Base-by-base conservation (phyloP, 1,140 invertebrate species). In the Caenorhabditis tropicalis region DNA sequence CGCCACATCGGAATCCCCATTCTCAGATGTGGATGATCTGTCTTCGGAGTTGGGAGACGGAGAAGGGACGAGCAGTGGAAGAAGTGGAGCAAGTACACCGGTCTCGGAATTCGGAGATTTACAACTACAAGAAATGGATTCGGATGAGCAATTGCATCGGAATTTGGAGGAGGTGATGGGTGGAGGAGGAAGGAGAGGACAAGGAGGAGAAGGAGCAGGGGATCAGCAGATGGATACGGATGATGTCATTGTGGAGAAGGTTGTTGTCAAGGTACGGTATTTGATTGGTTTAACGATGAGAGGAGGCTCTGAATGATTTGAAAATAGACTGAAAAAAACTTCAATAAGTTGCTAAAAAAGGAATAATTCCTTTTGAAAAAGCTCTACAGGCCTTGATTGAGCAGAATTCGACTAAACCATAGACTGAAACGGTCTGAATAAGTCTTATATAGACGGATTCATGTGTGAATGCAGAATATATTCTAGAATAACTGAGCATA, bases 81-180 rank as follows among this genome's bases (percentile, higher is more conserved):
- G 31, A 1, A 46, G 65, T 74, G 65, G 65, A 43, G 1, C 15
- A 3, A 46, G 36, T 43, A 74, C 65, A 21, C 65, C 65, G n/a
- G 2, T 12, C 2, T 7, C 19, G 2, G 65, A 74, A 46, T 74
- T 74, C 36, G 65, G 43, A 9, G 36, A 74, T 43, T 15, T 74
- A 74, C 65, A 74, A 46, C n/a, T 74, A 46, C 36, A 74, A 24
- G 65, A 74, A 43, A 74, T 43, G 65, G 65, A 74, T 74, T 21
- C 65, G 10, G 65, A 46, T 43, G 36, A 43, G 4, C 36, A 74
- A 24, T 39, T 74, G 10, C 1, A 3, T 6, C 2, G 10, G 36
- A 74, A 74, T 74, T 74, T 74, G 36, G 21, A 74, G 33, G 65
- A 74, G n/a, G n/a, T 39, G 9, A 15, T 21, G 29, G 36, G 7